Evolutionary conservation across 53 echinoderm and acorn worm species (phyloP).

Genomic region (Holothuria leucospilota): DNA sequence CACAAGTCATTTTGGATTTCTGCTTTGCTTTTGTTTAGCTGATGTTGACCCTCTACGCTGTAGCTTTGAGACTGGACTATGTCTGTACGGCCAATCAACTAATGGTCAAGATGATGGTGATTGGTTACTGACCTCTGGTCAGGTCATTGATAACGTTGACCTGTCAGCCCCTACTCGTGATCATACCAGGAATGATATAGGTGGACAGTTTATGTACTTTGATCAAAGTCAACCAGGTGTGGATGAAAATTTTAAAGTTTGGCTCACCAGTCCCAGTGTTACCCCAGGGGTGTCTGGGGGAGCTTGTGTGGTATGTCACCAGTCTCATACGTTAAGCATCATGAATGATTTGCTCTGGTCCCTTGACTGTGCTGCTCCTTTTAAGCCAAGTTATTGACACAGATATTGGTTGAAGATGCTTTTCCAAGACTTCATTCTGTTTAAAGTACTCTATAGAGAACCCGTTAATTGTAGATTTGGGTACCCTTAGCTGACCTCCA

Average conservation of each 20-base stretch:
- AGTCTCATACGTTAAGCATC: neutral
- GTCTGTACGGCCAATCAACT: neutral
- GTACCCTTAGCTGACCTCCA: too few relatives aligned
- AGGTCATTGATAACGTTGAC: constrained; percentile 43
- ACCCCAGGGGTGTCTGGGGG: neutral
- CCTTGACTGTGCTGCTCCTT: too few relatives aligned
- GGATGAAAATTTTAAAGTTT: constrained; percentile 32
- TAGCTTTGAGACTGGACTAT: constrained; percentile 42
- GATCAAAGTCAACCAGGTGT: constrained; percentile 10
- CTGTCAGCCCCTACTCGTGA: constrained; percentile 69
- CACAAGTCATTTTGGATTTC: too few relatives aligned
- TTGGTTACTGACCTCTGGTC: constrained; percentile 52
- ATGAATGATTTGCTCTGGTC: too few relatives aligned
- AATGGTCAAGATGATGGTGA: constrained; percentile 38
- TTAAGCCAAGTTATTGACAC: too few relatives aligned
- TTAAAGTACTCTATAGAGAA: too few relatives aligned
- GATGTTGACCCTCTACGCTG: neutral
- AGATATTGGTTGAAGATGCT: too few relatives aligned
- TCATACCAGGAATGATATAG: constrained; percentile 64
- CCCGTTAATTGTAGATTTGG: too few relatives aligned
- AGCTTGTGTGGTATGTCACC: too few relatives aligned
- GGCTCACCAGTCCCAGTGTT: constrained; percentile 33
- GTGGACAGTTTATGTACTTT: constrained; percentile 53
- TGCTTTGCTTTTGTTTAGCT: neutral
- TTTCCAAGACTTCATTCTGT: too few relatives aligned